Base-by-base conservation (phyloP, 2,113 vertebrate species). In the Forbesichthys papilliferus region DNA sequence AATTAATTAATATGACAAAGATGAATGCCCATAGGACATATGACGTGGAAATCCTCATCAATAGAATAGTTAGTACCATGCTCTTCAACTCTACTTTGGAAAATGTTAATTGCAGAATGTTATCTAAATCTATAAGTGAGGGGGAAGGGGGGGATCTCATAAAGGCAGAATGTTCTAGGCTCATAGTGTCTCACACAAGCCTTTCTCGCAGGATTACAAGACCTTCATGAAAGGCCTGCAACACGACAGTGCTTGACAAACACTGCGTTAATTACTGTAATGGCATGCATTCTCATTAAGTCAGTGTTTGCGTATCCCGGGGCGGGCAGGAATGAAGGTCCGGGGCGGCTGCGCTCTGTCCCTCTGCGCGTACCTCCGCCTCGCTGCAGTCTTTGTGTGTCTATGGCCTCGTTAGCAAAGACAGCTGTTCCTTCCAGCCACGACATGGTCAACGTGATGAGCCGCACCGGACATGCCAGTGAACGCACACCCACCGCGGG, bases 211-310 rank as follows among this genome's bases (percentile, higher is more conserved):
- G 27, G 27, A 27, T 2, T 27, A 27, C 27, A 27, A 27, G 27
- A 27, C 27, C 27, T 27, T 27, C 27, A 27, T 27, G 27, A 27
- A 27, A 27, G 27, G 2, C 27, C 27, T 66, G 61, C 87, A 73
- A 80, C 78, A 78, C 93, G 91, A 91, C 91, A 91, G 88, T 82
- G 81, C 86, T 90, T 93, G 90, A 93, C 87, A 69, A 90, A 90
- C 88, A 84, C 88, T 70, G 84, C 87, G 90, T 91, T 93, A 93
- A 93, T 93, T 93, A 93, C 87, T 90, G 82, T 91, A 92, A 93
- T 92, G 89, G 82, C 88, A 85, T 72, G 80, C 84, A 84, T 89
- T 88, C 89, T 91, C 88, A 91, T 93, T 91, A 90, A 90, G 88
- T 85, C 87, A 78, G 87, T 91, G 90, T 93, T 93, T 91, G 86